A percentile compares a stretch with the other conserved stretches of the same genome.
phyloP scores from a whole-genome alignment of 1,140 invertebrate species.

The Acyrthosiphon pisum region DNA sequence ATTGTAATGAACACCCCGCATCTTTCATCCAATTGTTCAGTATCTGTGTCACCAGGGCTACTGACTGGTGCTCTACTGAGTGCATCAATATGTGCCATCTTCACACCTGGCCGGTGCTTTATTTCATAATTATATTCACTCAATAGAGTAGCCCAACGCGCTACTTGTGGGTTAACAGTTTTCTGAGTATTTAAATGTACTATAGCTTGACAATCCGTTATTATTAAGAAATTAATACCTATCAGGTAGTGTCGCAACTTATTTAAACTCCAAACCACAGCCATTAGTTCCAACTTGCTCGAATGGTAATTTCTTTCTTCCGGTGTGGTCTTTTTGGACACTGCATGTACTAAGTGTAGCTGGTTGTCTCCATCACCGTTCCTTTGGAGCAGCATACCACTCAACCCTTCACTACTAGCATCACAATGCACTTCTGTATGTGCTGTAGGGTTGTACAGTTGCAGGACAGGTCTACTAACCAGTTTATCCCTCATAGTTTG shows the following conservation, averaged over 20 bases:
- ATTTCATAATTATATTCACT: slow-evolving; percentile 60
- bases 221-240: background rate
- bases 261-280: background rate
- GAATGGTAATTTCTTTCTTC: slow-evolving; percentile 14
- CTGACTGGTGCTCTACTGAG: slow-evolving; percentile 60
- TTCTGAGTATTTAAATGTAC: slow-evolving; percentile 35
- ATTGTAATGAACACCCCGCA: background rate
- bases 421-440: slow-evolving; percentile 53
- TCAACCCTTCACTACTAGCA: slow-evolving; percentile 6
- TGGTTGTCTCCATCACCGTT: too few relatives aligned
- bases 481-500: background rate
- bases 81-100: slow-evolving; percentile 63
- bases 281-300: background rate
- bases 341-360: background rate
- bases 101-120: slow-evolving; percentile 60
- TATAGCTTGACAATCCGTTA: slow-evolving; percentile 37
- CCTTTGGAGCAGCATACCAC: slow-evolving; percentile 34
- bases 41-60: background rate
- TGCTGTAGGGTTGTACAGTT: background rate
- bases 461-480: slow-evolving; percentile 53
- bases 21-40: background rate
- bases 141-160: slow-evolving; percentile 62
- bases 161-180: slow-evolving; percentile 60
- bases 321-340: slow-evolving; percentile 23
- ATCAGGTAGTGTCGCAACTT: background rate